phyloP scores from a whole-genome alignment of 2,113 vertebrate genomes.

The Cottus gobio region DNA sequence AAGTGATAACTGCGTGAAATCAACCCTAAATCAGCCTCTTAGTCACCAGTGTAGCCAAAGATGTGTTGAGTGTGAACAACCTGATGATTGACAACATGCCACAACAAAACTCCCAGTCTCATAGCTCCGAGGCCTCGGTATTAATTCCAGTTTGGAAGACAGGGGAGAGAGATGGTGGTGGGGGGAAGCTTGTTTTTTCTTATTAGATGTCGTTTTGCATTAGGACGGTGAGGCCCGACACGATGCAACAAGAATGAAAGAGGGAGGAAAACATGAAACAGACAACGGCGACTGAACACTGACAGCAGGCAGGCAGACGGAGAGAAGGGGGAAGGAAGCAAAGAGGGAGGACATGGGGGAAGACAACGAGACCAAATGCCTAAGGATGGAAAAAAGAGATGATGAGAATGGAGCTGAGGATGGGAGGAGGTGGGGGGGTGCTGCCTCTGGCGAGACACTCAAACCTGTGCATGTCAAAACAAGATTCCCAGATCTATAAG shows the following conservation, averaged over 20 bases:
- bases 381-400: slow-evolving; percentile 54
- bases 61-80: slow-evolving; percentile 54
- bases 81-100: slow-evolving; percentile 72
- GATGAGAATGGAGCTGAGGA: slow-evolving; percentile 49
- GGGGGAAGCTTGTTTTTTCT: slow-evolving; percentile 16
- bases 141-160: slow-evolving; percentile 66
- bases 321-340: slow-evolving; percentile 10
- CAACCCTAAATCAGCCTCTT: slow-evolving; percentile 44
- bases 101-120: slow-evolving; percentile 71
- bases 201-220: slow-evolving; percentile 60
- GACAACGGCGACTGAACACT: slow-evolving; percentile 25
- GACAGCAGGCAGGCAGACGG: slow-evolving; percentile 21
- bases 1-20: slow-evolving; percentile 50
- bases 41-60: slow-evolving; percentile 51
- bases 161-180: slow-evolving; percentile 12
- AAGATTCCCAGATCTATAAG: slow-evolving; percentile 59
- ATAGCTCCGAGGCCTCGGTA: slow-evolving; percentile 43
- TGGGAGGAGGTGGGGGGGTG: neutral
- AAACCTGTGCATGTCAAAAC: slow-evolving; percentile 75
- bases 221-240: slow-evolving; percentile 33
- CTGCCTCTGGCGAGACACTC: slow-evolving; percentile 68
- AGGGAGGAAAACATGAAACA: slow-evolving; percentile 35
- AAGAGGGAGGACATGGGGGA: slow-evolving; percentile 42
- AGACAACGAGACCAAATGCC: slow-evolving; percentile 49
- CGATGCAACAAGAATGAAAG: slow-evolving; percentile 22